These are phyloP conservation scores for Thermophis baileyi DNA, from an alignment of 2,113 vertebrate genomes.

Conservation along the genomic window DNA sequence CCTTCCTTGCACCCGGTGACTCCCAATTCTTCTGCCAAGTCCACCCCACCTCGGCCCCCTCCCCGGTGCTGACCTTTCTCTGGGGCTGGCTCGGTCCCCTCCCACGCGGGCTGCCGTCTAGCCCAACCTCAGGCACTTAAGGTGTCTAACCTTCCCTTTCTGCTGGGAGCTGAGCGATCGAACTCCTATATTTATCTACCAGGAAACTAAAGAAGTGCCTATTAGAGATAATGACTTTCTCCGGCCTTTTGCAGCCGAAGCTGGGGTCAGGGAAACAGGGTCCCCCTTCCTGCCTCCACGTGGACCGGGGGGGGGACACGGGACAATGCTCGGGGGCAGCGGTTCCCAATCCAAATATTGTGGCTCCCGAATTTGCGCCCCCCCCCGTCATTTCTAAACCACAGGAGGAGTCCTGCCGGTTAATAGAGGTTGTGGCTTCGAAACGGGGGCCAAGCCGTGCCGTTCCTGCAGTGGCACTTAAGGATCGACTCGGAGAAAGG, in stretches of 20 bases:
- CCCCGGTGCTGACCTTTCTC: conserved; percentile 29
- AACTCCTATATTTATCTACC: conserved; percentile 27
- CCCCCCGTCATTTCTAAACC: conserved; percentile 20
- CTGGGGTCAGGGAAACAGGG: conserved; percentile 16
- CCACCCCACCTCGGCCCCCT: conserved; percentile 6
- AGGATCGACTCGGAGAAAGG: neutral
- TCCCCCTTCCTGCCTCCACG: neutral
- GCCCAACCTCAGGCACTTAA: conserved; percentile 20
- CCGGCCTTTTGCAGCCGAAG: conserved; percentile 23
- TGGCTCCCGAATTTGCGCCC: conserved; percentile 4
- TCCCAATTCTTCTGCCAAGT: conserved; percentile 16
- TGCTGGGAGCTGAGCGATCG: conserved; percentile 19
- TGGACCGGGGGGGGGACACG: conserved; percentile 8
- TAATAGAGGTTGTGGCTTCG: neutral
- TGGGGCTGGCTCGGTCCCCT: neutral
- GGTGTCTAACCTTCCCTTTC: conserved; percentile 16
- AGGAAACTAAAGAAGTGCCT: conserved; percentile 38
- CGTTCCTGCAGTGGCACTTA: too few relatives aligned
- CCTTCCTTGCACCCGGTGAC: neutral
- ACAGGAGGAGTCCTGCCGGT: conserved; percentile 25
- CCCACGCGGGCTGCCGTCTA: neutral
- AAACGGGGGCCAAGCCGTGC: neutral
- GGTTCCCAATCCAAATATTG: conserved; percentile 1
- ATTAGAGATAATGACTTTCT: conserved; percentile 40
- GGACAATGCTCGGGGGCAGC: conserved; percentile 15